phyloP scores from a whole-genome alignment of 2,797 vertebrate genomes.

The Artibeus lituratus region DNA sequence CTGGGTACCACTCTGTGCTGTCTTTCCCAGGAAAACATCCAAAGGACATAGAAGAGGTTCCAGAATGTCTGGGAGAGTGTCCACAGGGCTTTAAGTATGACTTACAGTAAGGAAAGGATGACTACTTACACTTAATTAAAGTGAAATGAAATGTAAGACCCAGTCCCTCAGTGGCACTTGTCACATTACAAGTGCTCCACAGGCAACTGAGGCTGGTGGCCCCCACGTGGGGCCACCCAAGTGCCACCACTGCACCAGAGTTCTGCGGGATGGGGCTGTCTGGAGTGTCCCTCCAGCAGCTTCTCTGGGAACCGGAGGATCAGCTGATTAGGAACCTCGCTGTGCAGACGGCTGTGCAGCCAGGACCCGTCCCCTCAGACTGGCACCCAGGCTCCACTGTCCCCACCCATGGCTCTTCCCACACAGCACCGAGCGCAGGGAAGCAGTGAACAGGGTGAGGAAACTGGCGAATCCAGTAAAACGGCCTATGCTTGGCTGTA shows the following conservation, averaged over 20 bases:
- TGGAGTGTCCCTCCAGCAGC: not conserved
- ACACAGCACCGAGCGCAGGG: not conserved
- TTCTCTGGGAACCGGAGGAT: not conserved
- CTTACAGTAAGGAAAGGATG: not conserved
- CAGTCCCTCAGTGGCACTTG: not conserved
- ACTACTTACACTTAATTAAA: not conserved
- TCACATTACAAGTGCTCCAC: not conserved
- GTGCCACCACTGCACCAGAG: not conserved
- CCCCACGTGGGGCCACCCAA: rapidly evolving
- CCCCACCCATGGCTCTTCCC: not conserved
- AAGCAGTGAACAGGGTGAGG: not conserved
- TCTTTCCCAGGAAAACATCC: not conserved
- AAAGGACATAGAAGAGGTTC: not conserved
- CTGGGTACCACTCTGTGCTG: not conserved
- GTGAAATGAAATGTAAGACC: not conserved
- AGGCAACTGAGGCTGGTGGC: not conserved
- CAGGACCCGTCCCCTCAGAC: not conserved
- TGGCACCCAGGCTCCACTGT: not conserved
- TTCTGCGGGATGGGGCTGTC: not conserved
- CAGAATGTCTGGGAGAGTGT: not conserved
- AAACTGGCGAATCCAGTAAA: not conserved
- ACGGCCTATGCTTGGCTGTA: not conserved
- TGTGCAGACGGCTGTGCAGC: not conserved
- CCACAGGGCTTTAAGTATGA: not conserved
- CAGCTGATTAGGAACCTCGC: not conserved